These are phyloP conservation scores for Stratiolaelaps scimitus DNA, from an alignment of 1,140 invertebrate species.

Conservation along the genomic window DNA sequence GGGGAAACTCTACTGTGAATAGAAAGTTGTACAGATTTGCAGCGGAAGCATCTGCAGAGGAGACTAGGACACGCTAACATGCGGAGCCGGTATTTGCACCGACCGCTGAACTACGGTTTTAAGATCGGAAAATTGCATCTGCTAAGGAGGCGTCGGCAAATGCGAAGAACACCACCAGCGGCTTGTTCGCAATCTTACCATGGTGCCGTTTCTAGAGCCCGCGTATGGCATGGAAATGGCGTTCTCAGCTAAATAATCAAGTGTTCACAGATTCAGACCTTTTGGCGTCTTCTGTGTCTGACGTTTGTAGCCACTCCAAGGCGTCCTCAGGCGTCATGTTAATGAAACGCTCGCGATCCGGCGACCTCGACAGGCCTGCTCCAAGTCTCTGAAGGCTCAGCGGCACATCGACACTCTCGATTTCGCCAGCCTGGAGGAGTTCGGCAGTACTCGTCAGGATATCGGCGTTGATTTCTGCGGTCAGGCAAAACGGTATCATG, in stretches of 20 bases:
- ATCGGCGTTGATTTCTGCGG: neutral
- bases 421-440: neutral
- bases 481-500: neutral
- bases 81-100: too few species aligned
- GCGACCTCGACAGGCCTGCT: neutral
- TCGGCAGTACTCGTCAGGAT: neutral
- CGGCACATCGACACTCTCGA: neutral
- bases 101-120: too few species aligned
- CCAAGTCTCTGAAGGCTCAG: conserved; percentile 15
- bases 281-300: conserved; percentile 44
- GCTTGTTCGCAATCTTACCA: too few species aligned
- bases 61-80: too few species aligned
- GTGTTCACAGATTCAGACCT: neutral
- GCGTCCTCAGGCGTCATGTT: conserved; percentile 40
- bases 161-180: too few species aligned
- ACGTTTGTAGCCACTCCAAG: conserved; percentile 48
- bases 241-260: neutral
- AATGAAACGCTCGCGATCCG: neutral
- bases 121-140: too few species aligned
- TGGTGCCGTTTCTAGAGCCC: too few species aligned
- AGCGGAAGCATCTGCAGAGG: too few species aligned
- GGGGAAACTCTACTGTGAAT: too few species aligned
- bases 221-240: too few species aligned
- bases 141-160: too few species aligned
- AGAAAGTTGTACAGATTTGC: too few species aligned